Evolutionary conservation across 2,797 vertebrate species (phyloP).

Genomic region (Prunella strophiata): DNA sequence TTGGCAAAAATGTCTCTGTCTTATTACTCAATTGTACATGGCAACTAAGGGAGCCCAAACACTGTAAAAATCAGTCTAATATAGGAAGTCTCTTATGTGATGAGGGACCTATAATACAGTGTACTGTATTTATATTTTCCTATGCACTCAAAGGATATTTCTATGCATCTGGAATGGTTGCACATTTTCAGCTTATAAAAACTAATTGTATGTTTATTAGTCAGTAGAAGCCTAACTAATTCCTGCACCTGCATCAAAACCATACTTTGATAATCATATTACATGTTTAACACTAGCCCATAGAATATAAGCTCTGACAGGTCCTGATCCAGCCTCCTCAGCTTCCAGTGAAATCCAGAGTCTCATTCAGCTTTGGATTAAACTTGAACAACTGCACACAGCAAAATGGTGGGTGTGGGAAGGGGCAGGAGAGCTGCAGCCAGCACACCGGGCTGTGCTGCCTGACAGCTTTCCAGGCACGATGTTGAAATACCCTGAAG

Average conservation of each 20-base stretch:
- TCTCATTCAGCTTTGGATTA: background rate
- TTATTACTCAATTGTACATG: background rate
- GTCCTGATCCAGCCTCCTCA: background rate
- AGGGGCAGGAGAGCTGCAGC: background rate
- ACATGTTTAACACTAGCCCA: background rate
- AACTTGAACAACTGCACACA: background rate
- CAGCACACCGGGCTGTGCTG: too few species aligned
- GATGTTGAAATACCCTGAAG: background rate
- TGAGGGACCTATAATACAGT: background rate
- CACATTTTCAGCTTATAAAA: background rate
- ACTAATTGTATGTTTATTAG: background rate
- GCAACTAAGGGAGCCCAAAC: background rate
- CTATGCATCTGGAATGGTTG: background rate
- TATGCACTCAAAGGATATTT: background rate
- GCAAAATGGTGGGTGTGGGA: background rate
- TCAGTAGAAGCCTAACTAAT: background rate
- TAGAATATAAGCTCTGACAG: background rate
- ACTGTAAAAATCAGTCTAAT: background rate
- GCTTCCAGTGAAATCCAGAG: background rate
- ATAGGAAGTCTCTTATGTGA: background rate
- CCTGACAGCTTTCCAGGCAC: background rate
- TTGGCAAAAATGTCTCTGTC: background rate
- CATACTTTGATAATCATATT: background rate
- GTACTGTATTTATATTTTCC: background rate
- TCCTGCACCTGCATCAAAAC: background rate